These are phyloP conservation scores for Drosophila nikananu DNA, from an alignment of 1,140 invertebrate species.

Conservation along the genomic window DNA sequence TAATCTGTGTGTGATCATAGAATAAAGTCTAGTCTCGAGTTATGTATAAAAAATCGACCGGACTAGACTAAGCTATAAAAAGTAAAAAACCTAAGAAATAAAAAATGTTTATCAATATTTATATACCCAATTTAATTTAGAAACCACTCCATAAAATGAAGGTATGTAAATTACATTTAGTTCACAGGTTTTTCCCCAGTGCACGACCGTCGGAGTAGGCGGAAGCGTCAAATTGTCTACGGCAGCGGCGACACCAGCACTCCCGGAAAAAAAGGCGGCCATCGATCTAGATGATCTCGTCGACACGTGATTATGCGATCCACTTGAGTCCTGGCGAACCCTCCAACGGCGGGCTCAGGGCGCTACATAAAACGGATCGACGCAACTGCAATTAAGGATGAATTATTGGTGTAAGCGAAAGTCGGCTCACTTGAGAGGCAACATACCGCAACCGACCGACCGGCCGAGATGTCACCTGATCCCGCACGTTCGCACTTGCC, in stretches of 20 bases:
- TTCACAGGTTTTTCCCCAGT: conserved; percentile 1
- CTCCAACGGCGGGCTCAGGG: conserved; percentile 36
- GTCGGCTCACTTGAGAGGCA: conserved; percentile 78
- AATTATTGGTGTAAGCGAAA: conserved; percentile 77
- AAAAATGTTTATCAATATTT: no score
- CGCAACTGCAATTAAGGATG: conserved; percentile 78
- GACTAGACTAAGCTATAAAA: no score
- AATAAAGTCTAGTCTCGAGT: no score
- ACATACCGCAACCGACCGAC: conserved; percentile 64
- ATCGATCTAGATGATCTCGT: conserved; percentile 36
- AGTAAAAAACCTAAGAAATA: no score
- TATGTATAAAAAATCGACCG: no score
- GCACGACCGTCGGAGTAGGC: conserved; percentile 25
- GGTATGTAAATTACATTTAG: no score
- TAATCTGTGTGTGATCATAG: no score
- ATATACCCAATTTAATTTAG: no score
- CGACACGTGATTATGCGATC: conserved; percentile 64
- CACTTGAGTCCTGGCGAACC: conserved; percentile 60
- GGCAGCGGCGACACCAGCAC: conserved; percentile 45
- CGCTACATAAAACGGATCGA: conserved; percentile 71
- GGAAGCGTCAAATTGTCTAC: conserved; percentile 84
- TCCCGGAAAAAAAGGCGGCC: conserved; percentile 36
- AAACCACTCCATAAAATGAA: no score
- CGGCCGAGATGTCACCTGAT: conserved; percentile 67
- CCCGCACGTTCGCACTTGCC: conserved; percentile 65